Percentiles rank a stretch among this genome's conserved stretches.
Conservation (phyloP, 2,113 vertebrate genomes). For the Centrocercus urophasianus region DNA sequence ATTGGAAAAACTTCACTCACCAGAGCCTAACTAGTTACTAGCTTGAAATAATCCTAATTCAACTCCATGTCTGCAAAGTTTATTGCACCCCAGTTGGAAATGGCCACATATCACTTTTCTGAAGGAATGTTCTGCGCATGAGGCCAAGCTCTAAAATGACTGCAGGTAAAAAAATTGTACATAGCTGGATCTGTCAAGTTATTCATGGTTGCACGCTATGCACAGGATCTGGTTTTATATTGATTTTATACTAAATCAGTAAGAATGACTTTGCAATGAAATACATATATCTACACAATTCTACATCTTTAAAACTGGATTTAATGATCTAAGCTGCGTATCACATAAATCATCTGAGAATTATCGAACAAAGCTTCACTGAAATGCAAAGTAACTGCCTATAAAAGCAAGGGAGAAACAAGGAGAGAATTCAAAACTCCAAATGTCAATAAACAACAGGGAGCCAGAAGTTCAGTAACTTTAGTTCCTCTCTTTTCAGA, state of each 20-base stretch:
- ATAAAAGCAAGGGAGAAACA: background rate
- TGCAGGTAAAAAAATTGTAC: background rate
- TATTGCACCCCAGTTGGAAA: background rate
- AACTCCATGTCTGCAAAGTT: background rate
- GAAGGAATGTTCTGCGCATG: background rate
- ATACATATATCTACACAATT: background rate
- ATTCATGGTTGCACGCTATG: background rate
- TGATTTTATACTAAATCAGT: background rate
- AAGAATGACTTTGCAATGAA: background rate
- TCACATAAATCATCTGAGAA: background rate
- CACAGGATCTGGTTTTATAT: background rate
- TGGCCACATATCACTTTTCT: fast-evolving
- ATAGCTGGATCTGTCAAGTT: background rate
- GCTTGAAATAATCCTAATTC: background rate
- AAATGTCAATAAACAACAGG: background rate
- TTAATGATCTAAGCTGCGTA: background rate
- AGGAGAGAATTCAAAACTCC: background rate
- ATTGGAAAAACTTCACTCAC: background rate
- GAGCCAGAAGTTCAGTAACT: background rate
- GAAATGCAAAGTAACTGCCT: background rate
- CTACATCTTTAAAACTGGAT: background rate
- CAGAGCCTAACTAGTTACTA: background rate
- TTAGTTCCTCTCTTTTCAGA: background rate
- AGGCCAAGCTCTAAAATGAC: background rate
- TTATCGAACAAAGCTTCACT: background rate